phyloP scores from a whole-genome alignment of 2,797 vertebrate genomes.

The Lithobates pipiens region DNA sequence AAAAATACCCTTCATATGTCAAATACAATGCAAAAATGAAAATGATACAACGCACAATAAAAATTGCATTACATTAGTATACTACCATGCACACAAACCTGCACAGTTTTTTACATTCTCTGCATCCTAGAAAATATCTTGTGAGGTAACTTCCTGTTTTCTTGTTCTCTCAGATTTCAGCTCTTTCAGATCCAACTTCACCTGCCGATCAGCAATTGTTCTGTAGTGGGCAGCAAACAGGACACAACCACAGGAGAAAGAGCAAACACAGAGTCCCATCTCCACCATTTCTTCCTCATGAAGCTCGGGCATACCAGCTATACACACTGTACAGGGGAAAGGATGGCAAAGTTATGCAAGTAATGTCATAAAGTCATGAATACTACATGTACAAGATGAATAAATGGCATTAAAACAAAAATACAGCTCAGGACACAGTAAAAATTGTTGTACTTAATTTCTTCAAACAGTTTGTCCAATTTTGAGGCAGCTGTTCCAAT shows the following conservation, averaged over 20 bases:
- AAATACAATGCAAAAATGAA: too few relatives aligned
- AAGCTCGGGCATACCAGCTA: conserved; percentile 93
- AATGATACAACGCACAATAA: too few relatives aligned
- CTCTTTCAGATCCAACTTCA: conserved; percentile 85
- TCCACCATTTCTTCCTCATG: conserved; percentile 82
- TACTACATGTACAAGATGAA: background rate
- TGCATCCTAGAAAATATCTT: too few relatives aligned
- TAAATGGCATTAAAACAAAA: background rate
- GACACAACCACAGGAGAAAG: conserved; percentile 74
- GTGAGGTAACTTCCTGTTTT: background rate
- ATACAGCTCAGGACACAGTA: too few relatives aligned
- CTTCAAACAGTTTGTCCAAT: too few relatives aligned
- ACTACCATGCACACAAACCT: too few relatives aligned
- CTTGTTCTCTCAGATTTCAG: conserved; percentile 78
- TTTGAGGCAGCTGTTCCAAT: too few relatives aligned
- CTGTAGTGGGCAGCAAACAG: conserved; percentile 68
- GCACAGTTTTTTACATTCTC: too few relatives aligned
- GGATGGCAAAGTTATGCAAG: conserved; percentile 97
- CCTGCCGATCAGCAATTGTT: conserved; percentile 78
- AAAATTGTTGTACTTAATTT: too few relatives aligned
- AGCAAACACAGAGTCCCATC: conserved; percentile 75
- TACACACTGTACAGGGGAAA: conserved; percentile 94
- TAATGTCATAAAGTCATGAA: conserved; percentile 56
- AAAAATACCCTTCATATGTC: too few relatives aligned
- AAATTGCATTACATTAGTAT: too few relatives aligned